Evolutionary conservation across 1,140 invertebrate genomes (phyloP).

Genomic region (Acromyrmex heyeri): DNA sequence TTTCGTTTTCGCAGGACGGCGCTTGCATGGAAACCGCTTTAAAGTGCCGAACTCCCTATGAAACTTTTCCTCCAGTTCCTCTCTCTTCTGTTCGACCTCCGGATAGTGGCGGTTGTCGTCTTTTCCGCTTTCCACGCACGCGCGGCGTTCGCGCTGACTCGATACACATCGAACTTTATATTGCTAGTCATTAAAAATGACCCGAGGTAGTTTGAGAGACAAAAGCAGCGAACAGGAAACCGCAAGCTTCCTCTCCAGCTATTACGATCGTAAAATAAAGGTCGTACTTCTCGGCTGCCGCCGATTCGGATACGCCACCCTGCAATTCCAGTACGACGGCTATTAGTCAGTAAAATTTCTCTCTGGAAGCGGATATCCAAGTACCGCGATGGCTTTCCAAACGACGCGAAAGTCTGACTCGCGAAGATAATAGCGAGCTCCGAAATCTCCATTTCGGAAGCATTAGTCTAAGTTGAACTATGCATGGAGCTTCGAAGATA

Average conservation of each 20-base stretch:
- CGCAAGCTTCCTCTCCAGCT: constrained; percentile 19
- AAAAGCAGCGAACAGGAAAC: constrained; percentile 32
- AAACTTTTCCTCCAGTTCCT: constrained; percentile 54
- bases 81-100: constrained; percentile 4
- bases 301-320: constrained; percentile 26
- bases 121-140: constrained; percentile 61
- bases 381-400: constrained; percentile 30
- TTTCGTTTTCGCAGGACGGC: constrained; percentile 62
- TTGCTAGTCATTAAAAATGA: constrained; percentile 67
- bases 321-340: constrained; percentile 10
- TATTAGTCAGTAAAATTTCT: constrained; percentile 59
- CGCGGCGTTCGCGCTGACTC: constrained; percentile 51
- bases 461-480: constrained; percentile 52
- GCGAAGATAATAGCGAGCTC: constrained; percentile 45
- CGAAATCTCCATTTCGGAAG: constrained; percentile 36
- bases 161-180: constrained; percentile 67
- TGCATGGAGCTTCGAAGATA: constrained; percentile 24
- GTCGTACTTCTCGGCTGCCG: not conserved
- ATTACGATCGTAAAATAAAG: constrained; percentile 57
- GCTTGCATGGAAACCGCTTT: constrained; percentile 49
- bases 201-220: constrained; percentile 40
- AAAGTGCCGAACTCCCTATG: constrained; percentile 53
- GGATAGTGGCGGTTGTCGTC: constrained; percentile 10
- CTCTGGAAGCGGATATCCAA: constrained; percentile 41
- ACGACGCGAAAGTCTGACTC: constrained; percentile 34